A percentile compares a stretch with the other conserved stretches of the same genome.
Evolutionary conservation across 2,888 invertebrate species (phyloP).

Genomic region (Drepana falcataria): DNA sequence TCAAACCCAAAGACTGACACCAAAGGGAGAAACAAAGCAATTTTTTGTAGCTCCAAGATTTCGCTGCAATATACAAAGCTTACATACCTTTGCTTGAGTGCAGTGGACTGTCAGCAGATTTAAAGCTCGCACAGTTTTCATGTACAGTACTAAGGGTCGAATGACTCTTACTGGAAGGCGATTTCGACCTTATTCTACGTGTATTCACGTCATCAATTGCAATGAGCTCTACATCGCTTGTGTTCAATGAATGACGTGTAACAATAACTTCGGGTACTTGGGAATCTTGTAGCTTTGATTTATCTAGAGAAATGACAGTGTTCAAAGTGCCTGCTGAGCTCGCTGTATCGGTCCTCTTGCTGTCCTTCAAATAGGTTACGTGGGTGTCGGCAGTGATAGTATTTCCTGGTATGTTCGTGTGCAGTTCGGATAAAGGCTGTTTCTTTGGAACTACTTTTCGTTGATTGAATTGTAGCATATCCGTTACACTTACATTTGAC

Average conservation of each 20-base stretch:
- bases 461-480: conserved; percentile 47
- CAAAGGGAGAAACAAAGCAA: no score
- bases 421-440: conserved; percentile 48
- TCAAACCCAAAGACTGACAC: no score
- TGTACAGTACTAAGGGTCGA: conserved; percentile 63
- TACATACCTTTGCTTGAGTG: conserved; percentile 45
- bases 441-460: conserved; percentile 38
- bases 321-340: conserved; percentile 52
- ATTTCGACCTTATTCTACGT: conserved; percentile 44
- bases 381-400: conserved; percentile 28
- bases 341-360: conserved; percentile 43
- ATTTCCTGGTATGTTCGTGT: conserved; percentile 44
- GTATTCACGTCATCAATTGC: conserved; percentile 17
- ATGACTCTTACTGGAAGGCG: conserved; percentile 57
- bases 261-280: conserved; percentile 40
- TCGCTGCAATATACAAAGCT: not conserved
- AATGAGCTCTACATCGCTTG: conserved; percentile 6
- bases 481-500: conserved; percentile 56
- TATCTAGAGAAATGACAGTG: conserved; percentile 50
- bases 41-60: no score
- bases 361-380: conserved; percentile 48
- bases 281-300: conserved; percentile 31
- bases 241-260: conserved; percentile 23
- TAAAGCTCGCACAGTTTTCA: conserved; percentile 55
- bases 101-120: conserved; percentile 50